Evolutionary conservation across 2,888 invertebrate genomes (phyloP).

Genomic region (Pyrochroa serraticornis): DNA sequence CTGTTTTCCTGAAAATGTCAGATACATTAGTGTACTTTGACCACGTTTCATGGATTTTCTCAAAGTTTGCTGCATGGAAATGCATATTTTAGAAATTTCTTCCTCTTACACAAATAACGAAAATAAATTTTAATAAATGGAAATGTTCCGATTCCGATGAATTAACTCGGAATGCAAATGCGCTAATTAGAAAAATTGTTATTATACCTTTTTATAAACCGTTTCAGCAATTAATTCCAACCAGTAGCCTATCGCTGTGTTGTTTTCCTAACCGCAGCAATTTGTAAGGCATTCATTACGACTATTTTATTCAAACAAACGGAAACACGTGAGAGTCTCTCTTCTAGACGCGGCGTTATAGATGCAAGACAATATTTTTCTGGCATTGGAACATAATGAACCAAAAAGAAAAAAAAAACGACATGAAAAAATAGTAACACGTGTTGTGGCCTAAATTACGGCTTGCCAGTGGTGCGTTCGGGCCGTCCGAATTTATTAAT

Average conservation of each 20-base stretch:
- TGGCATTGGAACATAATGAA: neutral
- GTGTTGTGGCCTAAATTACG: slow-evolving; percentile 24
- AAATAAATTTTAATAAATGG: slow-evolving; percentile 5
- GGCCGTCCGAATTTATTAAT: slow-evolving; percentile 25
- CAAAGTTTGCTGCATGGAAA: too few species aligned
- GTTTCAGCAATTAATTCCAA: slow-evolving; percentile 17
- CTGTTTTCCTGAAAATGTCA: too few species aligned
- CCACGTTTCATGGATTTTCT: too few species aligned
- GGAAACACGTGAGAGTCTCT: too few species aligned
- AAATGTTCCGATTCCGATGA: slow-evolving; percentile 5
- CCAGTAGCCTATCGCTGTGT: slow-evolving; percentile 1
- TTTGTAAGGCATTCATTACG: slow-evolving; percentile 17
- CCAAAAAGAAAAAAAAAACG: slow-evolving; percentile 9
- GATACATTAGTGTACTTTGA: too few species aligned
- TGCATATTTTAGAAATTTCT: neutral
- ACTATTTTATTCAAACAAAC: slow-evolving; percentile 17
- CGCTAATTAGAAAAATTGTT: slow-evolving; percentile 16
- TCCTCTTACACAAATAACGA: neutral
- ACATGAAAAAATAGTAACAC: slow-evolving; percentile 19
- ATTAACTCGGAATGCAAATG: slow-evolving; percentile 16
- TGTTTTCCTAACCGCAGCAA: slow-evolving; percentile 16
- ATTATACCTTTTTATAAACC: slow-evolving; percentile 2
- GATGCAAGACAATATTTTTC: slow-evolving; percentile 9
- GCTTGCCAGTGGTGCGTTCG: slow-evolving; percentile 14
- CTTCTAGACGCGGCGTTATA: too few species aligned